phyloP scores from a whole-genome alignment of 2,113 vertebrate genomes.

The rabbit (Oryctolagus cuniculus) region DNA sequence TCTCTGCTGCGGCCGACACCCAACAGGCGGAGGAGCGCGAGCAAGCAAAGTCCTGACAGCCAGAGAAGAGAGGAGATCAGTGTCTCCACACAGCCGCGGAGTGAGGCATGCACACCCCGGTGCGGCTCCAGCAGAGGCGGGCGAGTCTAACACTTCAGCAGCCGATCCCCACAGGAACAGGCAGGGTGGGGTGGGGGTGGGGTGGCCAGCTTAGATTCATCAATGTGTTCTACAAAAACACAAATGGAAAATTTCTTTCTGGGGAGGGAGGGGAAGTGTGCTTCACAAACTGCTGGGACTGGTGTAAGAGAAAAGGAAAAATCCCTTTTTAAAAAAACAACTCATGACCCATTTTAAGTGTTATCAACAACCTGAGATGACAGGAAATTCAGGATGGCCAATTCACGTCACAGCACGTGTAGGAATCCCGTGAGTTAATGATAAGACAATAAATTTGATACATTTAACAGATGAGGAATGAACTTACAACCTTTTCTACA shows the following conservation, averaged over 20 bases:
- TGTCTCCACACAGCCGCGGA: background rate
- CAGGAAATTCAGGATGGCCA: conserved; percentile 82
- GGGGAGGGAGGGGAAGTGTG: background rate
- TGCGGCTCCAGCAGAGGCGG: background rate
- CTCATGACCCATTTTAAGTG: conserved; percentile 59
- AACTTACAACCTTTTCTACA: conserved; percentile 85
- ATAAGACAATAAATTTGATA: conserved; percentile 81
- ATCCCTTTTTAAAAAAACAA: conserved; percentile 50
- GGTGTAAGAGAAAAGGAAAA: conserved; percentile 73
- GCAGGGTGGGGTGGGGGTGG: background rate
- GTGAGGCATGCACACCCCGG: background rate
- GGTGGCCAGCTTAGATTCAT: background rate
- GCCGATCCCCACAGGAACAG: background rate
- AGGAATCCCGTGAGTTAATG: conserved; percentile 71
- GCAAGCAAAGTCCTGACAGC: background rate
- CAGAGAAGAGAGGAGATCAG: background rate
- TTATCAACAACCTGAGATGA: conserved; percentile 73
- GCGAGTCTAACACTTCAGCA: background rate
- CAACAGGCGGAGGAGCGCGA: too few species aligned
- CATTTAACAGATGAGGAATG: conserved; percentile 88
- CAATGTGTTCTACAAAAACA: conserved; percentile 50
- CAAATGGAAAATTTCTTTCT: conserved; percentile 74
- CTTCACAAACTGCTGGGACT: conserved; percentile 61
- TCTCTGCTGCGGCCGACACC: background rate
- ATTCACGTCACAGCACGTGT: conserved; percentile 74